Conservation (phyloP, 2,113 vertebrate genomes). For the Prunella fulvescens region DNA sequence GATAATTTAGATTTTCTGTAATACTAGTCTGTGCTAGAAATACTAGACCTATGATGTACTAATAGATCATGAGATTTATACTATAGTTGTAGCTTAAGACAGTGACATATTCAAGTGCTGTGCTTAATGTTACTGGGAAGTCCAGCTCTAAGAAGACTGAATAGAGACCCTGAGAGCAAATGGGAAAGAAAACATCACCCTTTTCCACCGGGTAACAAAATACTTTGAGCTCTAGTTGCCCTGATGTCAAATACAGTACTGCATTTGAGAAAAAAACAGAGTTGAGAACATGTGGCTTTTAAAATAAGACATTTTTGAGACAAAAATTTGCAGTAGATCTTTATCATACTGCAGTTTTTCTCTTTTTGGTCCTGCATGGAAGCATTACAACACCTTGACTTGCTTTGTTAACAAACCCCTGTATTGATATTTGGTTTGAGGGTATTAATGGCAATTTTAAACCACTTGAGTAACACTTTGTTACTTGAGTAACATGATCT, state of each 20-base stretch:
- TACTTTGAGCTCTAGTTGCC: background rate
- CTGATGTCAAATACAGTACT: background rate
- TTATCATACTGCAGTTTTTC: background rate
- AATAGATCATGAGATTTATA: conserved; percentile 29
- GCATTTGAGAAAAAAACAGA: background rate
- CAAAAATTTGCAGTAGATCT: background rate
- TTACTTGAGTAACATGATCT: background rate
- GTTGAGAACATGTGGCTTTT: background rate
- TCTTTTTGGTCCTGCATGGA: background rate
- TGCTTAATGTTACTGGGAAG: conserved; percentile 8
- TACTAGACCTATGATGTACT: background rate
- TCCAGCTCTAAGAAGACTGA: background rate
- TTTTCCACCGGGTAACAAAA: background rate
- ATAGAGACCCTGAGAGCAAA: background rate
- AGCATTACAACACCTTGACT: background rate
- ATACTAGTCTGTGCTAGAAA: conserved; percentile 7
- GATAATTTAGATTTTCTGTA: conserved; percentile 52
- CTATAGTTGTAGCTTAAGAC: background rate
- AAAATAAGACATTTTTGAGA: background rate
- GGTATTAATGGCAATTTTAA: background rate
- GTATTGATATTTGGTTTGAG: background rate
- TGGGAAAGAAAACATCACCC: background rate
- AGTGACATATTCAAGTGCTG: conserved; percentile 6
- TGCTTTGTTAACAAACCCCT: background rate
- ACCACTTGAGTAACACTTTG: background rate